phyloP scores from a whole-genome alignment of 2,113 vertebrate species.

The Megaceryle maxima region DNA sequence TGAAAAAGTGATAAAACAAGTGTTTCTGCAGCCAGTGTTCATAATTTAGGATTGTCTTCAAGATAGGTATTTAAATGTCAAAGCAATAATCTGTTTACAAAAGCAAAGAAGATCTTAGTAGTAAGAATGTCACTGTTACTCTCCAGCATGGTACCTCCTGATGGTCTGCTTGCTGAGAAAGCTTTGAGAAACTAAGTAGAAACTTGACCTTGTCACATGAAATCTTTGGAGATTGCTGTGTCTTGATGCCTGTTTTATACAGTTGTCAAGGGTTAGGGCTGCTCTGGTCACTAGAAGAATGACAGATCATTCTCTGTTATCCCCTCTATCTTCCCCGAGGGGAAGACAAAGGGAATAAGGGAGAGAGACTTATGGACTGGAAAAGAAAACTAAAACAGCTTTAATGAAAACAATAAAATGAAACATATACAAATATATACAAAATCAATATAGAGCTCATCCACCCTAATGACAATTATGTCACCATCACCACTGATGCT shows the following conservation, averaged over 20 bases:
- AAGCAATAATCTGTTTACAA: background rate
- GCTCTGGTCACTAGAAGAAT: too few species aligned
- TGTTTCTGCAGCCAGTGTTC: background rate
- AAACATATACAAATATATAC: too few species aligned
- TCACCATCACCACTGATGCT: too few species aligned
- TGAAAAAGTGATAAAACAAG: background rate
- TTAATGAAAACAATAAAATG: too few species aligned
- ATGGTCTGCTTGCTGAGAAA: background rate
- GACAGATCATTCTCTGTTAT: too few species aligned
- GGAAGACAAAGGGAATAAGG: too few species aligned
- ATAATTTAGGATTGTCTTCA: background rate
- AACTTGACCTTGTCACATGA: background rate
- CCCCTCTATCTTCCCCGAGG: too few species aligned
- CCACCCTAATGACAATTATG: too few species aligned
- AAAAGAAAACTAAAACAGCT: too few species aligned
- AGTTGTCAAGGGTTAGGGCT: too few species aligned
- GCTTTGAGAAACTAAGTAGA: background rate
- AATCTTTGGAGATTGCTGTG: background rate
- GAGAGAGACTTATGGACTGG: too few species aligned
- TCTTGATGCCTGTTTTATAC: background rate
- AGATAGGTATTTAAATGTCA: background rate
- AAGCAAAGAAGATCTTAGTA: background rate
- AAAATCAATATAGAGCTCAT: too few species aligned
- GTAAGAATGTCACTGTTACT: background rate
- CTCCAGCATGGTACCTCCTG: background rate